Conservation (phyloP, 2,113 vertebrate species). For the Daphoenositta chrysoptera region DNA sequence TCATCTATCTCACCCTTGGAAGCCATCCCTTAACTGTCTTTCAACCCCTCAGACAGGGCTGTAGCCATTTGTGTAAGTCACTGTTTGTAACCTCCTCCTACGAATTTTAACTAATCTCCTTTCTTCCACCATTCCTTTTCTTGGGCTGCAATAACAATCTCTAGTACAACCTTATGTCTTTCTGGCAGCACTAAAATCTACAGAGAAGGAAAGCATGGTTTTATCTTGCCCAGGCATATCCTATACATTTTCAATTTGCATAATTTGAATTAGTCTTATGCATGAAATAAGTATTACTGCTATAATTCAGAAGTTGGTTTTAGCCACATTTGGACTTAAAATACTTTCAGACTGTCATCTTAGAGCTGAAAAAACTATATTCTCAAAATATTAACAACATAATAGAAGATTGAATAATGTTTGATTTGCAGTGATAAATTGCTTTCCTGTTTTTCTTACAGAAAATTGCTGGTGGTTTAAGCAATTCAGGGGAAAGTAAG, state of each 20-base stretch:
- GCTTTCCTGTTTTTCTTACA: background rate
- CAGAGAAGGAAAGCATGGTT: background rate
- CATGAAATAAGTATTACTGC: background rate
- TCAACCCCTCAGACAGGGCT: background rate
- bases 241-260: background rate
- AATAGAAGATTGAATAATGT: background rate
- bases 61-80: background rate
- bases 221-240: background rate
- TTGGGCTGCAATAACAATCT: background rate
- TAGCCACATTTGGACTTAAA: background rate
- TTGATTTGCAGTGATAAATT: background rate
- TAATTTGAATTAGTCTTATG: background rate
- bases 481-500: background rate
- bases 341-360: background rate
- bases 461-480: background rate
- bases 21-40: background rate
- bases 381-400: background rate
- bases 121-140: background rate
- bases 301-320: background rate
- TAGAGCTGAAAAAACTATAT: background rate
- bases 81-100: rapidly evolving
- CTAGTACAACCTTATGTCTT: background rate
- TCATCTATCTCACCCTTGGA: background rate
- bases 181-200: background rate
- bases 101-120: background rate